Base-by-base conservation (phyloP, 2,797 vertebrate genomes). In the Gorsachius magnificus region DNA sequence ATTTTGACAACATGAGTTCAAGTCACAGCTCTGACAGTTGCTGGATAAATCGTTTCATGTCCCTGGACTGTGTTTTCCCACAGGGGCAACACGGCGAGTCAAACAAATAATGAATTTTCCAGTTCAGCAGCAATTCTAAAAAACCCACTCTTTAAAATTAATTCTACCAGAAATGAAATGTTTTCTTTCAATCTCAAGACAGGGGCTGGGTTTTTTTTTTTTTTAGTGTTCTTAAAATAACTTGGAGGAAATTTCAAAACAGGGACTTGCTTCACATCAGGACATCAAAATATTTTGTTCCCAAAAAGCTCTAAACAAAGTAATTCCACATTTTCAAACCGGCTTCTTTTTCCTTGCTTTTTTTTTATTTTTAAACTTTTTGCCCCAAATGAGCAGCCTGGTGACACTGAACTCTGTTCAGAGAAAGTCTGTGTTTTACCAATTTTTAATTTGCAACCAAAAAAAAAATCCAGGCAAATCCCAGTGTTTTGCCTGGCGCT, bases 81-180 rank as follows among this genome's bases (percentile, higher is more conserved):
- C 24, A 11, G 74, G 93, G 53, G 22, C 83, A 71, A 63, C 69
- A 71, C 87, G 71, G 68, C n/a, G 31, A 90, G 69, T 51, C 11
- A 3, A 83, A 76, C 68, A 76, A 90, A 63, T 87, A 80, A 92
- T 90, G 90, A 80, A 76, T 90, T 93, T 93, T 95, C 90, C 93
- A 90, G 74, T 66, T 81, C 90, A 80, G 29, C 87, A 63, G 68
- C 74, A 70, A 51, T 65, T 87, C 78, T 80, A 33, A 87, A 87
- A 76, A 69, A 54, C n/a, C 22, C 19, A 50, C 68, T 41, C 87
- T 87, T 82, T 79, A 50, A 76, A 70, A 83, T 90, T 87, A 90
- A 83, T 80, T 92, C 90, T 79, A 87, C 83, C 83, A 80, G 63
- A 90, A 87, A 83, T 76, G 68, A 90, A 80, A 90, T 66, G 83